Percentiles rank a stretch among this genome's conserved stretches.
These are phyloP conservation scores for Microctonus hyperodae DNA, from an alignment of 2,888 invertebrate species.

Conservation along the genomic window DNA sequence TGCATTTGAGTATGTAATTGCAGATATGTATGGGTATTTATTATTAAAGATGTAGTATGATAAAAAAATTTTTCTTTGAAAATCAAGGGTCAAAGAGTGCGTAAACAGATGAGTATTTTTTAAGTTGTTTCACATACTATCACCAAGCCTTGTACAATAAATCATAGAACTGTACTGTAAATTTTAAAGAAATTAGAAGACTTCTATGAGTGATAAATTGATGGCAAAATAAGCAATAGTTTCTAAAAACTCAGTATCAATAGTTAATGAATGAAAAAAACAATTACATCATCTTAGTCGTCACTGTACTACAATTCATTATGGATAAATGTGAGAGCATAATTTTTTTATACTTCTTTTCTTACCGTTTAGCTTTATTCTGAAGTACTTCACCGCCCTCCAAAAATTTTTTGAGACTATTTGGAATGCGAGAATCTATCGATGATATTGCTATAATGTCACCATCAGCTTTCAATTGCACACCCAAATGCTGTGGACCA, in stretches of 20 bases:
- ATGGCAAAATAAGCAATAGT: neutral
- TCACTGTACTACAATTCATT: no score
- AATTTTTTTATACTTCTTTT: neutral
- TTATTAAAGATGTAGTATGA: no score
- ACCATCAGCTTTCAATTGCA: conserved; percentile 70
- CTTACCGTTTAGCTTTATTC: conserved; percentile 68
- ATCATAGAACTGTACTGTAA: conserved; percentile 50
- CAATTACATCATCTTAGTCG: no score
- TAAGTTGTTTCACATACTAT: conserved; percentile 26
- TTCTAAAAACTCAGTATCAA: neutral
- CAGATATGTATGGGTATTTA: no score
- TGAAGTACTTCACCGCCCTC: conserved; percentile 63
- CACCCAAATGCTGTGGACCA: conserved; percentile 73
- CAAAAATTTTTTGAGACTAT: conserved; percentile 67
- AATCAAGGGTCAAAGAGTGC: neutral
- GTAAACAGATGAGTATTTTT: conserved; percentile 6
- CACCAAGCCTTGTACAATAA: conserved; percentile 57
- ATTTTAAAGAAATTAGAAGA: conserved; percentile 47
- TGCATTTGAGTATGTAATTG: neutral
- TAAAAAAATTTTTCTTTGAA: no score
- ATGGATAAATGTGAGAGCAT: no score
- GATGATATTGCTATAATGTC: conserved; percentile 73
- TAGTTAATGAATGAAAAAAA: neutral
- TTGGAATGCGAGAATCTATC: conserved; percentile 67
- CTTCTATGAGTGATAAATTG: conserved; percentile 27